phyloP scores from a whole-genome alignment of 2,888 invertebrate genomes.

The Lordiphosa andalusiaca region DNA sequence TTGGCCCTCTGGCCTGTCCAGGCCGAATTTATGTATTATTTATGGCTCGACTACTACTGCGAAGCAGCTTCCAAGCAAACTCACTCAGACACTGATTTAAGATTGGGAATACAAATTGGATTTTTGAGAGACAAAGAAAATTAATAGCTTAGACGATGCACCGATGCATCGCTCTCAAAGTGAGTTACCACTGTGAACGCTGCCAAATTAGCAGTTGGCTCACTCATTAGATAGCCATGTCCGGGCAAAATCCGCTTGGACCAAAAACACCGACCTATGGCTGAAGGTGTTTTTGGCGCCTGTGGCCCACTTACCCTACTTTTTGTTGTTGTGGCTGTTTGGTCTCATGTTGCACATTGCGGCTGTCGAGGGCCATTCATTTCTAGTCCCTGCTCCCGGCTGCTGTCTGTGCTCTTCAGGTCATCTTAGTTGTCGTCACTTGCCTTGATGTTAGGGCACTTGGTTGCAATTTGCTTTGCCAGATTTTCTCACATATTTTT shows the following conservation, averaged over 20 bases:
- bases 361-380: constrained; percentile 69
- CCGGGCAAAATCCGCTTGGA: constrained; percentile 4
- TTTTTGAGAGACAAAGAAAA: too few relatives aligned
- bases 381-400: constrained; percentile 25
- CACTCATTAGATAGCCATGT: constrained; percentile 14
- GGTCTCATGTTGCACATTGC: constrained; percentile 65
- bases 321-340: constrained; percentile 28
- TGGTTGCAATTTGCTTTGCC: constrained; percentile 46
- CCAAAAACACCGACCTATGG: constrained; percentile 9
- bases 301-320: background rate
- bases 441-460: constrained; percentile 63
- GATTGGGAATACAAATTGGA: too few relatives aligned
- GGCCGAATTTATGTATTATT: too few relatives aligned
- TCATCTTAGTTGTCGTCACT: constrained; percentile 56
- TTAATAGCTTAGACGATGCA: too few relatives aligned
- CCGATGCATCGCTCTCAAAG: background rate
- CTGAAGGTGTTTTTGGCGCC: constrained; percentile 22
- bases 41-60: too few relatives aligned
- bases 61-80: too few relatives aligned
- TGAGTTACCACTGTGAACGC: background rate
- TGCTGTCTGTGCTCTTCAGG: constrained; percentile 45
- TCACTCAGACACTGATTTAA: too few relatives aligned
- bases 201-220: constrained; percentile 5
- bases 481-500: constrained; percentile 45
- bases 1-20: too few relatives aligned